Evolutionary conservation across 2,888 invertebrate genomes (phyloP), one percentile per base, ranked within the genome.

Genomic region (Steinernema carpocapsae): DNA sequence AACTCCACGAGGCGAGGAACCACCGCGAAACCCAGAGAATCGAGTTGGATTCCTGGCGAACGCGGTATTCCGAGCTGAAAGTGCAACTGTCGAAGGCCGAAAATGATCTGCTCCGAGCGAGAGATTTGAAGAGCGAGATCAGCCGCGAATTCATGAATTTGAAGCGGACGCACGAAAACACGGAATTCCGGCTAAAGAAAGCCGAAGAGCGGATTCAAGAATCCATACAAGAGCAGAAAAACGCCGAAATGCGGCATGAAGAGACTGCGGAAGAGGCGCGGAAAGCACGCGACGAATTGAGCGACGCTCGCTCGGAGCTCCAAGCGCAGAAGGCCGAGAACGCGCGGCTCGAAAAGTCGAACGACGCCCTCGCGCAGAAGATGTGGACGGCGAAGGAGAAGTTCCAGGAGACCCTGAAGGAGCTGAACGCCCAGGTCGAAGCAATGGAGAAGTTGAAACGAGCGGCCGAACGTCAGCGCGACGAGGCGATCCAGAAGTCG

Each of bases 71-170:
- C 1, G 64, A 64, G 64, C 32, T 64, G 12, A 26, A 26, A 32
- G 64, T 64, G 12, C 37, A 64, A 17, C 14, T 64, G 4, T 32
- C 29, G 32, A 64, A 64, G 32, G 64, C 64, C 1, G 64, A 64
- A 3, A 26, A 32, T 17, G 64, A 64, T 17, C 17, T 29, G 29
- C 64, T 32, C 1, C 24, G 19, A 26, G 64, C 64, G 32, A 64
- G 29, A 26, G 64, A 64, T 32, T n/a, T 64, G 64, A 64, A 64
- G 32, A 64, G 64, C 26, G 64, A 64, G 19, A 64, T 64, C 32
- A 64, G 64, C 64, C 29, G 64, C 24, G 64, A 64, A 19, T 64
- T 29, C 32, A 32, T 32, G 29, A 64, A 14, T 64, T 29, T 64
- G 64, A 29, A 26, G 32, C 64, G 64, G 64, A 29, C 24, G 19